Conservation (phyloP, 1,140 invertebrate species). For the Batillaria attramentaria region DNA sequence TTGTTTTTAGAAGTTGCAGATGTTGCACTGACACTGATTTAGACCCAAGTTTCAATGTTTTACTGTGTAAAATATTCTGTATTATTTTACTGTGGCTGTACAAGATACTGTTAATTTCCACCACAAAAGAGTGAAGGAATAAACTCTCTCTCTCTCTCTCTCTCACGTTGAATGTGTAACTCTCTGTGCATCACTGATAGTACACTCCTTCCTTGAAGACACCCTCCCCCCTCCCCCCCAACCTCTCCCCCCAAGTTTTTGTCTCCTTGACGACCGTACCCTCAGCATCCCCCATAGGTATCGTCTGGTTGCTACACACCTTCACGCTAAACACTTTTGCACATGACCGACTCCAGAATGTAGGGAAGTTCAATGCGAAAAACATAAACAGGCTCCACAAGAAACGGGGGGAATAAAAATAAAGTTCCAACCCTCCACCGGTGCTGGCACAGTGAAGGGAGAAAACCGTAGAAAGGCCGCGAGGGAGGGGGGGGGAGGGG, state of each 20-base stretch:
- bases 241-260: not conserved
- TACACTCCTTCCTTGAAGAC: no score
- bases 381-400: slow-evolving; percentile 12
- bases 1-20: no score
- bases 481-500: not conserved
- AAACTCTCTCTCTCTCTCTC: not conserved
- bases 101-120: no score
- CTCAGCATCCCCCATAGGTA: not conserved
- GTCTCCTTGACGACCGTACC: not conserved
- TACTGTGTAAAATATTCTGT: no score
- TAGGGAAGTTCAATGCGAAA: slow-evolving; percentile 24
- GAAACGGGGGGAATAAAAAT: slow-evolving; percentile 6
- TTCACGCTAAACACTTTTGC: slow-evolving; percentile 16
- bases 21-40: no score
- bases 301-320: not conserved
- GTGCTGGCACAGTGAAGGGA: no score
- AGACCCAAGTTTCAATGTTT: no score
- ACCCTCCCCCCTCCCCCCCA: not conserved
- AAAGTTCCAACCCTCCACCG: no score
- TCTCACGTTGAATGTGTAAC: no score
- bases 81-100: no score
- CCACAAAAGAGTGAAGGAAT: no score
- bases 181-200: no score
- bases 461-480: not conserved
- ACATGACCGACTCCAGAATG: slow-evolving; percentile 6